phyloP scores from a whole-genome alignment of 1,140 invertebrate species.

The Caenorhabditis brenneri region DNA sequence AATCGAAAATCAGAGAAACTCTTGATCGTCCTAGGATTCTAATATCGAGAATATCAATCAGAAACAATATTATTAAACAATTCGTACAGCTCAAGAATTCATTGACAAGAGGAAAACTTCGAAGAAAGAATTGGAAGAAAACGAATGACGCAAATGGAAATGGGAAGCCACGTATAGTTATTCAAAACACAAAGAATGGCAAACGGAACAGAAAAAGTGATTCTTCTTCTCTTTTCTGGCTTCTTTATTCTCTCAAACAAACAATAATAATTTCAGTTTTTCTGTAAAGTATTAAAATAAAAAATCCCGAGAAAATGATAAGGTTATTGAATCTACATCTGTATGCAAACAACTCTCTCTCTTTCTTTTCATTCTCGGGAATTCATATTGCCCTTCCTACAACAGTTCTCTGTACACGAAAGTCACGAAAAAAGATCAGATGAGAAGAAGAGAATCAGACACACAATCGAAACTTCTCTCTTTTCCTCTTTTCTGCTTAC shows the following conservation, averaged over 20 bases:
- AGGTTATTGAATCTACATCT: slow-evolving; percentile 34
- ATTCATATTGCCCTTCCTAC: neutral
- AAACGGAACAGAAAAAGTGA: slow-evolving; percentile 14
- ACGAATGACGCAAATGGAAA: slow-evolving; percentile 26
- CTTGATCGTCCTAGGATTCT: too few relatives aligned
- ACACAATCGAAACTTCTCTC: neutral
- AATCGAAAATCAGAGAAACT: too few relatives aligned
- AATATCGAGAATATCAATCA: too few relatives aligned
- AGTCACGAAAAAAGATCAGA: neutral
- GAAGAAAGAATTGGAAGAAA: too few relatives aligned
- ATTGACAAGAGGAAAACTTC: neutral
- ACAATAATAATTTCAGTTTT: neutral
- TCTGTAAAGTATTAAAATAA: neutral
- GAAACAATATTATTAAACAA: too few relatives aligned
- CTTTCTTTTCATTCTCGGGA: too few relatives aligned
- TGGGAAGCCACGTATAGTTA: slow-evolving; percentile 20
- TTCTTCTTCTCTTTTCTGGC: neutral
- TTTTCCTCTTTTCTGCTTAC: neutral
- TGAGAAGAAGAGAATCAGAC: slow-evolving; percentile 19
- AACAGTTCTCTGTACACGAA: neutral
- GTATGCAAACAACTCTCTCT: slow-evolving; percentile 14
- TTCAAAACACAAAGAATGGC: slow-evolving; percentile 25
- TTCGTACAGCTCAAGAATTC: neutral
- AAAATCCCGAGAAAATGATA: slow-evolving; percentile 10
- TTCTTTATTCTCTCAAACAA: neutral